Conservation (phyloP, 2,113 vertebrate genomes). For the Labeo rohita region DNA sequence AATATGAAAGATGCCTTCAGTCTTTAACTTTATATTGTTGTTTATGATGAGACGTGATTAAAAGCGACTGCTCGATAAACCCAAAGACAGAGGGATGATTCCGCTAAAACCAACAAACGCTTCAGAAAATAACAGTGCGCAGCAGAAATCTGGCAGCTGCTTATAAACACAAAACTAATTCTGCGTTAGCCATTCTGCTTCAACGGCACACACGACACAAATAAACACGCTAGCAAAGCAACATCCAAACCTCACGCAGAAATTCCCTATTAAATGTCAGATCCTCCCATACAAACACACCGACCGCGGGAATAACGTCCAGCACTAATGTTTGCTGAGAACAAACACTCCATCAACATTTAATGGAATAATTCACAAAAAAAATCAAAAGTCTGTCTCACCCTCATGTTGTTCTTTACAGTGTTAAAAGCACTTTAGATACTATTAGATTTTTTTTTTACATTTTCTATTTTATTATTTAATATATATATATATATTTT, state of each 20-base stretch:
- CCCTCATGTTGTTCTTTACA: background rate
- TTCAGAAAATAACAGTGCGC: background rate
- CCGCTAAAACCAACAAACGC: background rate
- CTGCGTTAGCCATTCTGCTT: background rate
- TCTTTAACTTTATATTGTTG: background rate
- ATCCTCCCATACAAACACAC: background rate
- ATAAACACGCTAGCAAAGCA: background rate
- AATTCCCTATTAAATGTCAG: background rate
- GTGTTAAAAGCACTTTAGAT: too few relatives aligned
- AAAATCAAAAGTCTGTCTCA: too few relatives aligned
- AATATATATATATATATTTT: too few relatives aligned
- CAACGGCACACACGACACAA: slow-evolving; percentile 19
- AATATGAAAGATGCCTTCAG: slow-evolving; percentile 9
- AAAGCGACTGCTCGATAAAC: background rate
- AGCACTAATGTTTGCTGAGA: background rate
- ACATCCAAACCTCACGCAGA: background rate
- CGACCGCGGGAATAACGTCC: background rate
- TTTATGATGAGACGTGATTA: background rate
- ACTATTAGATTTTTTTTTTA: background rate
- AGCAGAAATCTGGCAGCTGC: background rate
- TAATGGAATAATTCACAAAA: background rate
- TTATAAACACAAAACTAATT: background rate
- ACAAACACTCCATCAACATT: too few relatives aligned
- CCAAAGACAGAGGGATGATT: background rate
- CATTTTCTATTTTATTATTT: background rate